Evolutionary conservation across 1,140 invertebrate genomes (phyloP).

Genomic region (Trachymyrmex septentrionalis): DNA sequence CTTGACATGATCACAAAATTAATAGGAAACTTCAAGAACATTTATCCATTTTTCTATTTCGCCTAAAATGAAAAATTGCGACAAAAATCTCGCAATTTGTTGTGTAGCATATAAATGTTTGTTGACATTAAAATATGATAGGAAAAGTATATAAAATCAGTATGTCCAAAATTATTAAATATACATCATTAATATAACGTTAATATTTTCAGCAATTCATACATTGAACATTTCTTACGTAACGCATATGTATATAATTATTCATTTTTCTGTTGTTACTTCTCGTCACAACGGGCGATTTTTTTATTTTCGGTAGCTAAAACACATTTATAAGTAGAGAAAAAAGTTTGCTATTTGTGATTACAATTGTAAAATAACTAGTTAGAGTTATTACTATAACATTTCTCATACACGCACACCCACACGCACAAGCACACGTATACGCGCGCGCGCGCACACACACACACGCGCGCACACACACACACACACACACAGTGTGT

Average conservation of each 20-base stretch:
- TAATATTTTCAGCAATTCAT: constrained; percentile 8
- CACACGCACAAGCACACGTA: too few species aligned
- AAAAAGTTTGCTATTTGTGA: too few species aligned
- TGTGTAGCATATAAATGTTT: not conserved
- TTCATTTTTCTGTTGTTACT: too few species aligned
- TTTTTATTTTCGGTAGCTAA: not conserved
- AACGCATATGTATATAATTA: not conserved
- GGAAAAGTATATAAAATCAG: not conserved
- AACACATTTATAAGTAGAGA: not conserved
- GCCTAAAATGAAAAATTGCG: not conserved
- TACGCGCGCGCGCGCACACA: too few species aligned
- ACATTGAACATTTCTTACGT: not conserved
- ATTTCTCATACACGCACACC: too few species aligned
- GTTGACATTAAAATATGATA: not conserved
- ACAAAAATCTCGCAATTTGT: not conserved
- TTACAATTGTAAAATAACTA: too few species aligned
- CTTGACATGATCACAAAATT: not conserved
- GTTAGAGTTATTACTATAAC: too few species aligned
- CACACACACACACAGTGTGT: too few species aligned
- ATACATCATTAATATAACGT: not conserved
- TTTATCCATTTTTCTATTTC: not conserved
- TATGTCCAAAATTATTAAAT: not conserved
- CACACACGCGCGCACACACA: too few species aligned
- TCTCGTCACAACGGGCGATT: constrained; percentile 18
- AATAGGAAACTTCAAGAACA: not conserved